These are phyloP conservation scores for Otolemur crassicaudatus DNA, from an alignment of 2,797 vertebrate species.

Conservation along the genomic window DNA sequence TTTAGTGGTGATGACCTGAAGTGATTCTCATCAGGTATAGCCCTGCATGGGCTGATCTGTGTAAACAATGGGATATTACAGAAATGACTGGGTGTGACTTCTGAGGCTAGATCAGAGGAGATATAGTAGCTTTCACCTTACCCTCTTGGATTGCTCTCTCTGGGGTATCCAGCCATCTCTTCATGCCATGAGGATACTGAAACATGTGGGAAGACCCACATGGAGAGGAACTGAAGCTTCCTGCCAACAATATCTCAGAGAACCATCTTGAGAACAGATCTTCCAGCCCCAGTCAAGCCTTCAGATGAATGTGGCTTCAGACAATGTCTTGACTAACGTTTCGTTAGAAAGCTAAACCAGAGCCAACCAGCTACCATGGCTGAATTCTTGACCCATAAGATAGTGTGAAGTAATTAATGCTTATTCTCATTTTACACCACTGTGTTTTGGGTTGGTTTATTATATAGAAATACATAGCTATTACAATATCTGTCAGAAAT, in stretches of 20 bases:
- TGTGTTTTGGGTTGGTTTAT: background rate
- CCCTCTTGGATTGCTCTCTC: background rate
- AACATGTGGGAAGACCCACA: background rate
- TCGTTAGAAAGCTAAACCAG: constrained; percentile 18
- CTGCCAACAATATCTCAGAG: background rate
- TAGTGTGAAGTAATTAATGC: background rate
- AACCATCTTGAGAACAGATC: background rate
- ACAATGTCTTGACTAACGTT: background rate
- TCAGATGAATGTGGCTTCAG: background rate
- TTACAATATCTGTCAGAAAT: background rate
- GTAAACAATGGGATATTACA: background rate
- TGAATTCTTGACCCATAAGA: background rate
- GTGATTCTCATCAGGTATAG: too few species aligned
- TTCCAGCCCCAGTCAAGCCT: background rate
- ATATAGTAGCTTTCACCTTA: background rate
- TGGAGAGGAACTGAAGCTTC: background rate
- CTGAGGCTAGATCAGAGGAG: background rate
- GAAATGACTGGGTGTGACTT: background rate
- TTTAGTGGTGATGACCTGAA: background rate
- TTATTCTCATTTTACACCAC: background rate
- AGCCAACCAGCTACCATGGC: background rate
- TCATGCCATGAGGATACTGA: background rate
- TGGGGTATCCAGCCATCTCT: background rate
- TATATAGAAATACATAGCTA: background rate
- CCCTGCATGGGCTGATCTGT: background rate